Percentiles rank a stretch among this genome's conserved stretches.
phyloP scores from a whole-genome alignment of 2,797 vertebrate genomes.

The Saguinus oedipus region DNA sequence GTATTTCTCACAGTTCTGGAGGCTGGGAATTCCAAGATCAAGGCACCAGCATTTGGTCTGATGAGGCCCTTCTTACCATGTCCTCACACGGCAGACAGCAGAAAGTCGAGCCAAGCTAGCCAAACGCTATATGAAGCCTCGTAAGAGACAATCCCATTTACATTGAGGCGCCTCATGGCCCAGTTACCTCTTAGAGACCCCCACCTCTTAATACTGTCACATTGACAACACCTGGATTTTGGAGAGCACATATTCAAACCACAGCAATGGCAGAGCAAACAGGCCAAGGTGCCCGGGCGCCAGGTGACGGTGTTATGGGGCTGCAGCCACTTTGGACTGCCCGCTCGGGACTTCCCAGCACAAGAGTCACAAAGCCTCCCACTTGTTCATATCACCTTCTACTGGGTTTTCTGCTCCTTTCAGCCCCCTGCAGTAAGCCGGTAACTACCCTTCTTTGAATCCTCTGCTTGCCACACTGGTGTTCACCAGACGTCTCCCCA shows the following conservation, averaged over 20 bases:
- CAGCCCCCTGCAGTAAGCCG: neutral
- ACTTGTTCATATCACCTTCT: neutral
- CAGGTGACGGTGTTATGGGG: fast-evolving
- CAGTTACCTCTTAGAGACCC: neutral
- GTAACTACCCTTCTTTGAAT: neutral
- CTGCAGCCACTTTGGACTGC: neutral
- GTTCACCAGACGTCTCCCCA: neutral
- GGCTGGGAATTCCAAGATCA: neutral
- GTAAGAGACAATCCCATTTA: too few relatives aligned
- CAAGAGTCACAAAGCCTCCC: neutral
- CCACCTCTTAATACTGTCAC: neutral
- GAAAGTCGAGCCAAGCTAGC: neutral
- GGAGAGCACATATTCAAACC: neutral
- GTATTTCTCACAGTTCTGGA: neutral
- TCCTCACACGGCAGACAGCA: neutral
- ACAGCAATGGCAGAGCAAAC: neutral
- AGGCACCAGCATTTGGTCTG: neutral
- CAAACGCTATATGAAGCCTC: neutral
- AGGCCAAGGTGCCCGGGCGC: too few relatives aligned
- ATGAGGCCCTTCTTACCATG: neutral
- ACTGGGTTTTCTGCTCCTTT: neutral
- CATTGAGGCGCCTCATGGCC: too few relatives aligned
- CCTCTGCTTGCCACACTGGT: neutral
- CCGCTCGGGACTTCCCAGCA: neutral
- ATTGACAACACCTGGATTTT: neutral